Base-by-base conservation (phyloP, 2,113 vertebrate genomes). In the Pituophis catenifer region DNA sequence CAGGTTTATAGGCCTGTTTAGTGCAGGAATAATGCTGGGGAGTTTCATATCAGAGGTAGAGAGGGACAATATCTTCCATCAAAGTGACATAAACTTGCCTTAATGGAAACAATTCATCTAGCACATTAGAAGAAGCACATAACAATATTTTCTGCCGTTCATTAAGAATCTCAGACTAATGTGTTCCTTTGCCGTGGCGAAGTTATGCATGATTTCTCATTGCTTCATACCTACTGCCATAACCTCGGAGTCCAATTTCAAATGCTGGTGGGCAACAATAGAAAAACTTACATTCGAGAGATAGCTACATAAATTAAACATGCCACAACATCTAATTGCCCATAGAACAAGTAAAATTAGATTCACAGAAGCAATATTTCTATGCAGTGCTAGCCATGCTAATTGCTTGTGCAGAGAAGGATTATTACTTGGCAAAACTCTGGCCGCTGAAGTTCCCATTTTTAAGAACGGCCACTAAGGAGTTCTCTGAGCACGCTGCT, bases 281-380 rank as follows among this genome's bases (percentile, higher is more conserved):
- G 87, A 89, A 95, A 95, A 94, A 6, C 86, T 95, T 88, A 95
- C 95, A 96, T 96, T 96, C 88, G 92, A 11, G 53, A 93, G 91
- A 94, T 95, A 95, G 88, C 91, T 95, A 93, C 94, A 95, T 95
- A 95, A 96, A 94, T 96, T 94, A 94, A 95, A 95, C 86, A 93
- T 92, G 54, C 29, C 88, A 91, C 75, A 85, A 90, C 52, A 89
- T 75, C 89, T 96, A 94, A 97, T 94, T 95, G 53, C 29, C 44
- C 91, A 87, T 75, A 75, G 70, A 94, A 94, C 57, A 89, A 75
- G 52, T 94, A 91, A 94, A 97, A 94, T 91, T 1, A 0, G 1
- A 44, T 93, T 96, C 93, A 11, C 91, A 94, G 88, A 93, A 94
- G 55, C 50, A 94, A 70, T 53, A 93, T 91, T 94, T 94, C 93